These are phyloP conservation scores for Tuta absoluta DNA, from an alignment of 2,888 invertebrate species.

Conservation along the genomic window DNA sequence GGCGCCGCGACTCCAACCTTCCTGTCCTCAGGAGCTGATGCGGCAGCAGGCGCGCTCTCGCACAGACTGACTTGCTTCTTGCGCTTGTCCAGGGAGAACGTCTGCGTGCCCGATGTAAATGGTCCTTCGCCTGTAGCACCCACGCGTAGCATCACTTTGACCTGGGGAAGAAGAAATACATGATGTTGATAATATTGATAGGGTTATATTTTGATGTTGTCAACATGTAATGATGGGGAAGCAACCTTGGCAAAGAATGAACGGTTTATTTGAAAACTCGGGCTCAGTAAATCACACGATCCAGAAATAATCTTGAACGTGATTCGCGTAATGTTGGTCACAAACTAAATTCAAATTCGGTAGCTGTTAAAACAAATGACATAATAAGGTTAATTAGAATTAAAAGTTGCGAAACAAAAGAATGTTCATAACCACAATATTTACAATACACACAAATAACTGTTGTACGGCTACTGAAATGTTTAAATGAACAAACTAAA, in stretches of 20 bases:
- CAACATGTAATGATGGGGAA: no score
- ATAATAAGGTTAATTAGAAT: no score
- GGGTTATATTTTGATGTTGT: constrained; percentile 82
- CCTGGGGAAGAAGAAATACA: constrained; percentile 78
- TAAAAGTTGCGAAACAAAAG: no score
- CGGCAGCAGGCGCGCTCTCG: constrained; percentile 84
- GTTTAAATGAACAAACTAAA: not conserved
- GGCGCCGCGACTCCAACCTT: constrained; percentile 96
- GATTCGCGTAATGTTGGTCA: no score
- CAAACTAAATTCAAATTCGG: no score
- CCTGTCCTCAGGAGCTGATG: constrained; percentile 88
- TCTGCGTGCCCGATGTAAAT: constrained; percentile 82
- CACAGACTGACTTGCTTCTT: constrained; percentile 95
- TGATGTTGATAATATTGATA: no score
- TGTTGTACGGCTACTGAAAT: not conserved
- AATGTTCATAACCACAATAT: not conserved
- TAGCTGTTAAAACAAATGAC: no score
- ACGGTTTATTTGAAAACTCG: no score
- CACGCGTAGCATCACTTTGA: constrained; percentile 96
- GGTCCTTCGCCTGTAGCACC: constrained; percentile 83
- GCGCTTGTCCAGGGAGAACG: constrained; percentile 93
- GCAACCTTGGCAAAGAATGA: no score
- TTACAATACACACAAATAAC: not conserved
- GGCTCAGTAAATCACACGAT: no score
- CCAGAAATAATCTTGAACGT: no score